Conservation (phyloP, 2,888 invertebrate genomes). For the Scaptomyza cyrtandrae region DNA sequence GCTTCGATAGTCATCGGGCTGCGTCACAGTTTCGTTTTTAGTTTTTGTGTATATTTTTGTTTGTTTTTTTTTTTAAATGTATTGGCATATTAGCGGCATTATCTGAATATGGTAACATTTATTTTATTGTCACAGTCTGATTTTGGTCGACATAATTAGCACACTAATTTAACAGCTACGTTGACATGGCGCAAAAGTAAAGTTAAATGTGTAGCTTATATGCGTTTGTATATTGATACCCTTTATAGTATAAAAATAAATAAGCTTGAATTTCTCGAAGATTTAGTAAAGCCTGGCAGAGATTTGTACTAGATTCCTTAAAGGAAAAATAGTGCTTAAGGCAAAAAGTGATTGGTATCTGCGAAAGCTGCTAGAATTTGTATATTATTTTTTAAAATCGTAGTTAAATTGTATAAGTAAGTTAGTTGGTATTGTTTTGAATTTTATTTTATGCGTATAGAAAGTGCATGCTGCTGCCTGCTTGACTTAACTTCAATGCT, state of each 20-base stretch:
- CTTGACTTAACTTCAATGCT: no score
- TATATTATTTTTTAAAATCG: no score
- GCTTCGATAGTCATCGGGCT: slow-evolving; percentile 61
- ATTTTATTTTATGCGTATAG: no score
- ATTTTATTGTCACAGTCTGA: slow-evolving; percentile 54
- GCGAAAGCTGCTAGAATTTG: no score
- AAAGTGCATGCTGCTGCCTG: no score
- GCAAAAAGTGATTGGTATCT: no score
- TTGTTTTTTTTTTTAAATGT: slow-evolving; percentile 9
- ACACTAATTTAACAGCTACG: slow-evolving; percentile 61
- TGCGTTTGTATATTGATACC: neutral
- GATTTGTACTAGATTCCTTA: no score
- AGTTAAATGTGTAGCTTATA: neutral
- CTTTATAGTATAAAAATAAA: neutral
- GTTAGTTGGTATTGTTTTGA: no score
- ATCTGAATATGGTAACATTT: slow-evolving; percentile 55
- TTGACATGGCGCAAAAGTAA: slow-evolving; percentile 46
- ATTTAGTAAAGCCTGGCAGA: no score
- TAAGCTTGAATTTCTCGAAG: neutral
- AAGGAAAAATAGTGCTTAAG: no score
- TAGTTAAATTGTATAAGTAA: no score
- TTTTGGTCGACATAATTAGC: slow-evolving; percentile 59
- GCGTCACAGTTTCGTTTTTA: slow-evolving; percentile 23
- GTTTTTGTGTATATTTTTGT: neutral
- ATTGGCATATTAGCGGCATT: slow-evolving; percentile 64